Percentiles rank a stretch among this genome's conserved stretches.
Evolutionary conservation across 2,888 invertebrate species (phyloP).

Genomic region (Pomacea canaliculata): DNA sequence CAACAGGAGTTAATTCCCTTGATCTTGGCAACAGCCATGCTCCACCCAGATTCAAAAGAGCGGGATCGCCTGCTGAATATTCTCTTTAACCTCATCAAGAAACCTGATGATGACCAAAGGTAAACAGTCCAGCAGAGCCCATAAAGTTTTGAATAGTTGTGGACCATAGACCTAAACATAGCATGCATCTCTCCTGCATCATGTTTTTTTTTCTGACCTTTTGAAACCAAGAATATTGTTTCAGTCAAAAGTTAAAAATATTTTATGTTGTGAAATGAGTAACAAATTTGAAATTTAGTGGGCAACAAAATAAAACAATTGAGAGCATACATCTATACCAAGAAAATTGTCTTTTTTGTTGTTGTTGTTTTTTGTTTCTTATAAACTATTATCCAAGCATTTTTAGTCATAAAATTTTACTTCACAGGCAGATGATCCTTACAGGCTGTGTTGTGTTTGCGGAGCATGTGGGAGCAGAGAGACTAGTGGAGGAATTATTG

Average conservation of each 20-base stretch:
- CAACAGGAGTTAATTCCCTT: constrained; percentile 77
- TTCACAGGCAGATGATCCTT: constrained; percentile 70
- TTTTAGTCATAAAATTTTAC: too few relatives aligned
- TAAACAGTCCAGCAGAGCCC: constrained; percentile 43
- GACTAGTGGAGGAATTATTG: constrained; percentile 78
- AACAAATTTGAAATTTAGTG: too few relatives aligned
- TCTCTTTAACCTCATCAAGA: constrained; percentile 80
- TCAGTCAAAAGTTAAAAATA: too few relatives aligned
- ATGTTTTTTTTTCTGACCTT: not conserved
- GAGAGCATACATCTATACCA: too few relatives aligned
- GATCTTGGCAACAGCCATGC: constrained; percentile 75
- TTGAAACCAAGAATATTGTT: not conserved
- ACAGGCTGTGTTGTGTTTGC: constrained; percentile 72
- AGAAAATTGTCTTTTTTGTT: too few relatives aligned
- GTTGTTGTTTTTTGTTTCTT: too few relatives aligned
- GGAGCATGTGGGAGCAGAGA: constrained; percentile 69
- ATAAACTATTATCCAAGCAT: too few relatives aligned
- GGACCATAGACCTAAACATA: too few relatives aligned
- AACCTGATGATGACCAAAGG: constrained; percentile 79
- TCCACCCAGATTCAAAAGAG: constrained; percentile 75
- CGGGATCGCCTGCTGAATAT: constrained; percentile 78
- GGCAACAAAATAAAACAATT: too few relatives aligned
- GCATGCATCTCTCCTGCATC: not conserved
- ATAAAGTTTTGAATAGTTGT: not conserved
- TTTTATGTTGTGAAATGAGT: too few relatives aligned